These are phyloP conservation scores for Xanthia togata DNA, from an alignment of 2,888 invertebrate species.

Conservation along the genomic window DNA sequence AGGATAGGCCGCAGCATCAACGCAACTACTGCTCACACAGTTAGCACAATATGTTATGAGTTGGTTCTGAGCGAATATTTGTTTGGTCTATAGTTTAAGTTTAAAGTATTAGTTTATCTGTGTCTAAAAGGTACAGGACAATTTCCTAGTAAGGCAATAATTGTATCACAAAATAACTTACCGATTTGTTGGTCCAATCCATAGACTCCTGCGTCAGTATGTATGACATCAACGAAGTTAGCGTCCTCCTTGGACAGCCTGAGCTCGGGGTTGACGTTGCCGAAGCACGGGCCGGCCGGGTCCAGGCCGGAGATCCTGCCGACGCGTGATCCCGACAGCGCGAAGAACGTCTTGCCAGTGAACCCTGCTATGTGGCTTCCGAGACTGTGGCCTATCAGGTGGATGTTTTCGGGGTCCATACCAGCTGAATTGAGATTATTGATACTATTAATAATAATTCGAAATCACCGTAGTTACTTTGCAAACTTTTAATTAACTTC, in stretches of 20 bases:
- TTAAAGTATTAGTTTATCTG: neutral
- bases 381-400: slow-evolving; percentile 86
- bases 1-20: neutral
- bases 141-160: neutral
- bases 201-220: slow-evolving; percentile 81
- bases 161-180: slow-evolving; percentile 66
- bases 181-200: slow-evolving; percentile 79
- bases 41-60: neutral
- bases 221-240: slow-evolving; percentile 81
- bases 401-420: slow-evolving; percentile 74
- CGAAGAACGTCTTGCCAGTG: slow-evolving; percentile 77
- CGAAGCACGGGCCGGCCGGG: slow-evolving; percentile 87
- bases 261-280: slow-evolving; percentile 71
- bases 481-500: too few species aligned
- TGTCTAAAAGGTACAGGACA: neutral
- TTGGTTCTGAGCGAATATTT: neutral
- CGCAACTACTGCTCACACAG: neutral
- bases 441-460: too few species aligned
- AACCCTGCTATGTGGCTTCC: slow-evolving; percentile 84
- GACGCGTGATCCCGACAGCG: slow-evolving; percentile 74
- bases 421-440: slow-evolving; percentile 73
- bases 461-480: too few species aligned
- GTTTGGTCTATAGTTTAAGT: neutral
- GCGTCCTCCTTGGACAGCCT: slow-evolving; percentile 78
- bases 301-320: slow-evolving; percentile 83